Conservation (phyloP, 2,113 vertebrate genomes). For the Edolisoma coerulescens region DNA sequence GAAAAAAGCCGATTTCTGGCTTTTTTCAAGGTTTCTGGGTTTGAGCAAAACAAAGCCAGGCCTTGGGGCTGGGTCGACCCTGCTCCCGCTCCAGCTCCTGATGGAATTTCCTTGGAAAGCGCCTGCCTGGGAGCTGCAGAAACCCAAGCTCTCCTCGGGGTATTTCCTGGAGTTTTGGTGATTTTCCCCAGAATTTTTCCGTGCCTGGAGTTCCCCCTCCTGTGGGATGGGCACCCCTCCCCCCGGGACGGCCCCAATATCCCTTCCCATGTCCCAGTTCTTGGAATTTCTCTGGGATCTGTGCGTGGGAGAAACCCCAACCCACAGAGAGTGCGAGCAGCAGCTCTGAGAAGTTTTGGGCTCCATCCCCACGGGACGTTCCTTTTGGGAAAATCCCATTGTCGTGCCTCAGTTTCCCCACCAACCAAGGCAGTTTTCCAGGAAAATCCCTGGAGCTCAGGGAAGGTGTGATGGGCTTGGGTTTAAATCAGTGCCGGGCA, state of each 20-base stretch:
- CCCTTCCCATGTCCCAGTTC: background rate
- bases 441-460: background rate
- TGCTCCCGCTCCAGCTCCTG: background rate
- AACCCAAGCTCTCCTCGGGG: background rate
- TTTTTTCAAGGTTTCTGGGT: background rate
- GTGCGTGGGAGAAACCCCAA: background rate
- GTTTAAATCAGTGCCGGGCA: background rate
- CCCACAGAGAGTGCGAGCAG: rapidly evolving
- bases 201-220: background rate
- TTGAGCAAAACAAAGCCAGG: constrained; percentile 15
- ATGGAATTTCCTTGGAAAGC: constrained; percentile 62
- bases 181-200: background rate
- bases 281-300: background rate
- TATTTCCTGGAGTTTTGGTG: background rate
- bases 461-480: background rate
- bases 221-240: rapidly evolving
- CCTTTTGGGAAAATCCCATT: background rate
- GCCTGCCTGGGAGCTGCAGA: background rate
- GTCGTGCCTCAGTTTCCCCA: background rate
- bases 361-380: rapidly evolving
- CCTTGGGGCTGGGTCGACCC: background rate
- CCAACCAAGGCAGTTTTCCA: rapidly evolving
- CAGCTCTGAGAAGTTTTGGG: background rate
- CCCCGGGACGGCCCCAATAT: background rate
- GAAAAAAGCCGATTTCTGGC: background rate